A percentile compares a stretch with the other conserved stretches of the same genome.
These are phyloP conservation scores for Eupithecia tripunctaria DNA, from an alignment of 2,888 invertebrate genomes.

Conservation along the genomic window DNA sequence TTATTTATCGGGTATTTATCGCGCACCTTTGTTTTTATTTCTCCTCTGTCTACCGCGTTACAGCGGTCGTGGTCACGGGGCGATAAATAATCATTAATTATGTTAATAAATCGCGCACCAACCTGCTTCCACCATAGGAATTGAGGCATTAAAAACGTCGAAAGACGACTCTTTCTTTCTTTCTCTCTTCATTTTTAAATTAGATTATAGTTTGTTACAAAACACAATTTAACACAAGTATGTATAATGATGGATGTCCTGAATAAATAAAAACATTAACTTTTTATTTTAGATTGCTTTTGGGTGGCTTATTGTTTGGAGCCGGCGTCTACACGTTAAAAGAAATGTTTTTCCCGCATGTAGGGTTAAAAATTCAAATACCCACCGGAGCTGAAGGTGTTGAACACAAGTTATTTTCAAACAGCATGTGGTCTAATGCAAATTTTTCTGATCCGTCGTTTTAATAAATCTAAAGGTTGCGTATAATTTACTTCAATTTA, in stretches of 20 bases:
- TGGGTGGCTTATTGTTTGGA: not conserved
- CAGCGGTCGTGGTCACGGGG: too few species aligned
- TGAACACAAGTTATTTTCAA: not conserved
- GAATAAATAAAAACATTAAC: not conserved
- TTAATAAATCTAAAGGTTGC: not conserved
- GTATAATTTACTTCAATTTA: not conserved
- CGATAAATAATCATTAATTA: too few species aligned
- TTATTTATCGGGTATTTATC: too few species aligned
- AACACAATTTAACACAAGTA: too few species aligned
- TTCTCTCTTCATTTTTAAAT: not conserved
- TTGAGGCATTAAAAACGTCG: not conserved
- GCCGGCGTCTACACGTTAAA: not conserved
- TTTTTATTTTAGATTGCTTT: conserved; percentile 1
- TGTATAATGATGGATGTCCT: not conserved
- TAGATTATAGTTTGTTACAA: not conserved
- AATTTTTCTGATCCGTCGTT: not conserved
- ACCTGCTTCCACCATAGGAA: too few species aligned
- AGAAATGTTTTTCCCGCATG: not conserved
- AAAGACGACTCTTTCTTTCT: not conserved
- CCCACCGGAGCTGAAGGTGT: conserved; percentile 1
- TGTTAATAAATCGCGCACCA: too few species aligned
- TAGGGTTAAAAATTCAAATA: not conserved
- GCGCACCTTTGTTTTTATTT: too few species aligned
- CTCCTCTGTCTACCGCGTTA: too few species aligned
- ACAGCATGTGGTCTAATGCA: not conserved